Evolutionary conservation across 2,113 vertebrate genomes (phyloP).

Genomic region (Menura novaehollandiae): DNA sequence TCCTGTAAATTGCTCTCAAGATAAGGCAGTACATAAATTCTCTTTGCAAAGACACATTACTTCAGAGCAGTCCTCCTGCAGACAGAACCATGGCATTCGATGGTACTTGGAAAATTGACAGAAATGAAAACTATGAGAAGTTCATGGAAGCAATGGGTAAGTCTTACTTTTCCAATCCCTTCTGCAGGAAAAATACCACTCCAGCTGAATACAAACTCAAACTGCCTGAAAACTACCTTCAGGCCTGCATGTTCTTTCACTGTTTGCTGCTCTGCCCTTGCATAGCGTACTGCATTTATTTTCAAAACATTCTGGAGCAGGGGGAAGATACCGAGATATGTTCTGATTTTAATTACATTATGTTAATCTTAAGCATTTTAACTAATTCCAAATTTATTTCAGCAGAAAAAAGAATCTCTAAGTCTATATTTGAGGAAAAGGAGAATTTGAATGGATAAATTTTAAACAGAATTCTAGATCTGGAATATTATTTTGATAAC

Average conservation of each 20-base stretch:
- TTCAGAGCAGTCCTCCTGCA: neutral
- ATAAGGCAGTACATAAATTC: constrained; percentile 79
- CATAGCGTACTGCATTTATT: neutral
- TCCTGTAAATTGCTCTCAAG: constrained; percentile 64
- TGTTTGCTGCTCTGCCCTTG: neutral
- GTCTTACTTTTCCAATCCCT: constrained; percentile 2
- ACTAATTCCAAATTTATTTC: neutral
- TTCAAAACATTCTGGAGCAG: neutral
- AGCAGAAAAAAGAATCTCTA: neutral
- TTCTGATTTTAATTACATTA: neutral
- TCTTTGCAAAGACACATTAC: constrained; percentile 15
- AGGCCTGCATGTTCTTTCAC: neutral
- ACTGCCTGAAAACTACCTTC: neutral
- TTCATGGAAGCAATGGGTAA: constrained; percentile 94
- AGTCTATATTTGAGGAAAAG: neutral
- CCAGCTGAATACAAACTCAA: neutral
- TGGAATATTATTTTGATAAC: neutral
- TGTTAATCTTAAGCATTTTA: neutral
- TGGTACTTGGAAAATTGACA: constrained; percentile 85
- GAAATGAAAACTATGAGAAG: constrained; percentile 86
- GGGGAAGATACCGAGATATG: neutral
- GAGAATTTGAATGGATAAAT: neutral
- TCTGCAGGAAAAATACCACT: neutral
- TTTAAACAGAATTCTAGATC: neutral
- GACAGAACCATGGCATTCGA: constrained; percentile 79